Evolutionary conservation across 2,888 invertebrate species (phyloP), one percentile per base, ranked within the genome.

Genomic region (Unio delphinus): DNA sequence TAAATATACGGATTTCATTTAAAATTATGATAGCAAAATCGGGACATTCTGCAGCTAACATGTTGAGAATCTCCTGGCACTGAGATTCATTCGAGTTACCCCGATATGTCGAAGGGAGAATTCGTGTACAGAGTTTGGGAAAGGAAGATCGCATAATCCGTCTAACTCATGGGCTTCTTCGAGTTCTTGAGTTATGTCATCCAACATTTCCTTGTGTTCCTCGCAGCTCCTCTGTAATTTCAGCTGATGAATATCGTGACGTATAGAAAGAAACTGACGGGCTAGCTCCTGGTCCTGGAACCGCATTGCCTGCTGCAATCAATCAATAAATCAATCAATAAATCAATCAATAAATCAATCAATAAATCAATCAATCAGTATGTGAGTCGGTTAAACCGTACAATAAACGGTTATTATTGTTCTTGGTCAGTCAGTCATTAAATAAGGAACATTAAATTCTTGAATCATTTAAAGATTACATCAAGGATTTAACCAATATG

Each of bases 241-340:
- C 60, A 88, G 73, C 68, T 83, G 74, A 55, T 87, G 84, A 8
- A 88, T 86, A 30, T 87, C 87, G 7, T 85, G 81, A 55, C 86
- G 82, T 18, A 88, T 76, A 20, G 80, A 77, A 45, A 88, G 69
- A 28, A 88, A 73, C 64, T 81, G 82, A 4, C 87, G 74, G 1
- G 88, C 88, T 58, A 88, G 68, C n/a, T 68, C 69, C 57, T 86
- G 84, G 70, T 88, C 88, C 65, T 87, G 85, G 7, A 79, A 75
- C 11, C 83, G 68, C 88, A 88, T 87, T 55, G 83, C 82, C 65
- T 75, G 70, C 88, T 88, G 82, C n/a, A 80, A 79, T 11, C 45
- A 45, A 45, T 45, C 15, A 45, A 45, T 45, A 11, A 45, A 45
- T 45, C 45, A 45, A 15, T 45, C 11, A 45, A 15, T 15, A 11